Evolutionary conservation across 1,140 invertebrate genomes (phyloP).

Genomic region (Papilio xuthus): DNA sequence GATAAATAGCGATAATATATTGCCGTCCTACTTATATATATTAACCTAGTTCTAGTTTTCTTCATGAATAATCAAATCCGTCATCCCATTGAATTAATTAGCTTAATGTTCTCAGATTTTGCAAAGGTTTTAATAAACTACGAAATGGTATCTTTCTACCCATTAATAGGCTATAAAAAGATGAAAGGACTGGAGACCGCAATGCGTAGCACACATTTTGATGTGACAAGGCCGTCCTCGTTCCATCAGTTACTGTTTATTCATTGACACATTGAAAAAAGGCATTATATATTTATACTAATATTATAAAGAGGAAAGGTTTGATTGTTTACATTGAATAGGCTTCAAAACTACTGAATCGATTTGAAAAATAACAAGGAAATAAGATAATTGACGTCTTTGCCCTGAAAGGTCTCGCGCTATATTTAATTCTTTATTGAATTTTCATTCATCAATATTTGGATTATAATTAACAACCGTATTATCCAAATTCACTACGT

Average conservation of each 20-base stretch:
- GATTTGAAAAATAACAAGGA: too few relatives aligned
- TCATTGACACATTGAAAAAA: too few relatives aligned
- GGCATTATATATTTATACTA: too few relatives aligned
- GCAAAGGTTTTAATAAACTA: neutral
- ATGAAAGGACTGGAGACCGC: neutral
- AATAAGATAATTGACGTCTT: too few relatives aligned
- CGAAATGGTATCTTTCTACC: neutral
- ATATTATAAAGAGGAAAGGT: too few relatives aligned
- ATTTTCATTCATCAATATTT: too few relatives aligned
- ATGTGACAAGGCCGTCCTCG: neutral
- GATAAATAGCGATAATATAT: slow-evolving; percentile 3
- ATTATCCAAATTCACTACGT: too few relatives aligned
- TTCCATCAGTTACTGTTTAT: neutral
- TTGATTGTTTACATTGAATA: too few relatives aligned
- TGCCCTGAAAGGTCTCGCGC: too few relatives aligned
- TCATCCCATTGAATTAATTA: neutral
- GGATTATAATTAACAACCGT: too few relatives aligned
- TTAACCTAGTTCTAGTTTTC: slow-evolving; percentile 19
- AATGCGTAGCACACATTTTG: neutral
- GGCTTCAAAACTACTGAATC: too few relatives aligned
- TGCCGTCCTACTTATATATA: slow-evolving; percentile 1
- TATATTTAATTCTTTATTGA: too few relatives aligned
- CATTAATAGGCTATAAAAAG: neutral
- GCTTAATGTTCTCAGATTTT: neutral
- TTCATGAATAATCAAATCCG: slow-evolving; percentile 5